Evolutionary conservation across 2,888 invertebrate genomes (phyloP), one percentile per base, ranked within the genome.

Genomic region (Cerastoderma edule): DNA sequence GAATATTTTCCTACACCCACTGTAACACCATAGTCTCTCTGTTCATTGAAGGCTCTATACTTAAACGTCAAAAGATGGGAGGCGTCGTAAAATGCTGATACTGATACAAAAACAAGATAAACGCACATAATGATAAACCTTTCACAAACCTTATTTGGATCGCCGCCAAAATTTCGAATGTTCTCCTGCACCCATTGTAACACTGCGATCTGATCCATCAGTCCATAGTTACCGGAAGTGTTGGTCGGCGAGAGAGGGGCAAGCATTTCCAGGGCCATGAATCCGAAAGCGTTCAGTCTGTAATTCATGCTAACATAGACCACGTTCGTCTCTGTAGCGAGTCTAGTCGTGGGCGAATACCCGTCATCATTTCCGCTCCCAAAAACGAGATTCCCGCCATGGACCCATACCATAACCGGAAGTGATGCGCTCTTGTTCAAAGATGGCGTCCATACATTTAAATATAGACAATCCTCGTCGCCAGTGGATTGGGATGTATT

Each of bases 291-390:
- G 13, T 94, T 93, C 57, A 96, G 93, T 87, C 97, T 95, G 93
- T 97, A 97, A 90, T 97, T 97, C 2, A 97, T 96, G 76, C 96
- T 94, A 1, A 98, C 97, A 90, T 96, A 96, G 6, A 98, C 95
- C 2, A 96, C 95, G 90, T 97, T 96, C 75, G 95, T 95, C 1
- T 95, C 95, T 63, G 95, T 94, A 0, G 97, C 95, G 80, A 97
- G 95, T 54, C 95, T 94, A 0, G 96, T 95, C 0, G 96, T 96
- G 0, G 97, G 97, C 30, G 81, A 72, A 63, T 80, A 80, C 3
- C 57, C 70, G 28, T 73, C 74, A 16, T 72, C 75, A 54, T 78
- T 83, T 6, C 86, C 85, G 60, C 75, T 84, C 19, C 78, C 77
- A 48, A 69, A 67, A 6, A 78, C 46, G 28, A 88, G 73, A 50